A percentile compares a stretch with the other conserved stretches of the same genome.
These are phyloP conservation scores for Sclerurus mexicanus DNA, from an alignment of 2,113 vertebrate genomes.

Conservation along the genomic window DNA sequence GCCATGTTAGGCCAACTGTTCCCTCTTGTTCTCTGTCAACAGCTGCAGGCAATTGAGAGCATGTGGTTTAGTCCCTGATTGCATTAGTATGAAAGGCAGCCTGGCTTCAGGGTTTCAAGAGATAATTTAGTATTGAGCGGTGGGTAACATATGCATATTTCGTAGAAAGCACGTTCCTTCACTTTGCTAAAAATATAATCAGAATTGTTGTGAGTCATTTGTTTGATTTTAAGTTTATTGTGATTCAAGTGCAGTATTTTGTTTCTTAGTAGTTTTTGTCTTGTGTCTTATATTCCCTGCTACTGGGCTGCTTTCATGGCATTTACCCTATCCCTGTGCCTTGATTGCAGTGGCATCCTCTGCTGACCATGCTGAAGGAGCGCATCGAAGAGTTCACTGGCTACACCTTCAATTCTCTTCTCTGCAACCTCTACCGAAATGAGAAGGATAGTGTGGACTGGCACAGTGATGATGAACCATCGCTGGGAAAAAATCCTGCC, in stretches of 20 bases:
- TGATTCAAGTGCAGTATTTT: neutral
- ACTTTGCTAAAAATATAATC: neutral
- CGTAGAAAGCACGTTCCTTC: neutral
- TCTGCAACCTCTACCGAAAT: slow-evolving; percentile 91
- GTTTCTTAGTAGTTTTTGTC: neutral
- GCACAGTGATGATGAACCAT: slow-evolving; percentile 91
- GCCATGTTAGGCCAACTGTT: neutral
- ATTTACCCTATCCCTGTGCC: neutral
- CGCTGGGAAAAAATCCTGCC: slow-evolving; percentile 79
- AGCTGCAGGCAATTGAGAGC: neutral
- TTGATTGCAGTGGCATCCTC: slow-evolving; percentile 83
- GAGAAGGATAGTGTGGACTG: slow-evolving; percentile 94
- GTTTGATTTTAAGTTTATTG: neutral
- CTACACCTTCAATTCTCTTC: slow-evolving; percentile 87
- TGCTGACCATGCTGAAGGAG: slow-evolving; percentile 76
- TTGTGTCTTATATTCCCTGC: neutral
- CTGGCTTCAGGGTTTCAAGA: neutral
- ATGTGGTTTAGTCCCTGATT: neutral
- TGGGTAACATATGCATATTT: neutral
- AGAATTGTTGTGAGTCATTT: neutral
- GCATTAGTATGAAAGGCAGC: neutral
- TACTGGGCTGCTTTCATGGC: neutral
- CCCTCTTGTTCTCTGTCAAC: neutral
- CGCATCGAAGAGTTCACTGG: slow-evolving; percentile 74
- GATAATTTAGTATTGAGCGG: neutral